Evolutionary conservation across 2,113 vertebrate species (phyloP).

Genomic region (Gadus macrocephalus): DNA sequence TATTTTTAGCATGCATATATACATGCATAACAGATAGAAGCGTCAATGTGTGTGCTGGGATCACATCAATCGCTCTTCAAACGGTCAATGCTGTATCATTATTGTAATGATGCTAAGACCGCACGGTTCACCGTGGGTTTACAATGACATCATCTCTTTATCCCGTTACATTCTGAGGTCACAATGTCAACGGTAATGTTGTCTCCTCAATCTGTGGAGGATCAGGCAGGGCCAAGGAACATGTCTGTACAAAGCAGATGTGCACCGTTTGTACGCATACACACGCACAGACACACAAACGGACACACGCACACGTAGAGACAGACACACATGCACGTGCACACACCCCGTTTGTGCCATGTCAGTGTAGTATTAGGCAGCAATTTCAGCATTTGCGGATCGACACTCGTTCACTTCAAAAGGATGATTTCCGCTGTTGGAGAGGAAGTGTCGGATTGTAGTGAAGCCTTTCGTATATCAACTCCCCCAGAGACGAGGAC

Average conservation of each 20-base stretch:
- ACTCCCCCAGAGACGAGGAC: constrained; percentile 30
- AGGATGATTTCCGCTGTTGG: constrained; percentile 44
- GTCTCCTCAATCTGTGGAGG: constrained; percentile 5
- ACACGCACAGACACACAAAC: constrained; percentile 6
- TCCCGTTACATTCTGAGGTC: constrained; percentile 17
- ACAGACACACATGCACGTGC: constrained; percentile 19
- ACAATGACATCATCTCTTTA: constrained; percentile 23
- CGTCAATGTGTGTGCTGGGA: constrained; percentile 15
- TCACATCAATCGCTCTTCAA: background rate
- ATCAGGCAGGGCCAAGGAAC: no score
- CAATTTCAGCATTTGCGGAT: constrained; percentile 57
- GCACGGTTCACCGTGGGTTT: background rate
- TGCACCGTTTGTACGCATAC: background rate
- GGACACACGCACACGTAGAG: constrained; percentile 4
- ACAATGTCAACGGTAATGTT: constrained; percentile 21
- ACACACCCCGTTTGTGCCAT: constrained; percentile 47
- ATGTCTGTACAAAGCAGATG: constrained; percentile 7
- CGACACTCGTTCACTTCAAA: constrained; percentile 51
- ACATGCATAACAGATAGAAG: constrained; percentile 36
- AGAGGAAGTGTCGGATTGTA: constrained; percentile 47
- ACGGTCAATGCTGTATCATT: constrained; percentile 27
- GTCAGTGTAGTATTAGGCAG: constrained; percentile 60
- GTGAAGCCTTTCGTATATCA: constrained; percentile 17
- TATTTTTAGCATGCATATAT: constrained; percentile 33
- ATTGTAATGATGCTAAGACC: constrained; percentile 34